Evolutionary conservation across 2,888 invertebrate species (phyloP), one percentile per base, ranked within the genome.

Genomic region (Rutpela maculata): DNA sequence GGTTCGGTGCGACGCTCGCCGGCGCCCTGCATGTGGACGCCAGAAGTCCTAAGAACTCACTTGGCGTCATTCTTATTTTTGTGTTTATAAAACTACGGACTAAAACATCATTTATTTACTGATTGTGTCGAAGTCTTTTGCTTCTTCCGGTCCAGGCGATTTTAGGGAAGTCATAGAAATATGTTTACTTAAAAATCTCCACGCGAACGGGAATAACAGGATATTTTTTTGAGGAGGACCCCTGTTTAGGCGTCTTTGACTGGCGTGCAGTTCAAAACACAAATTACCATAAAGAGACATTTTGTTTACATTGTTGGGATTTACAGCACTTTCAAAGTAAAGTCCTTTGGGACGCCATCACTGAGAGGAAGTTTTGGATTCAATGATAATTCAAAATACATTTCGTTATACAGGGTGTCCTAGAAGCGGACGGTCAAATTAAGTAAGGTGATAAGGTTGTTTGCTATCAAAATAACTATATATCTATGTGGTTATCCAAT

Each of bases 21-120:
- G 62, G 68, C 75, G 70, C 75, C 73, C 75, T 57, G 65, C 85
- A 65, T 82, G 83, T 82, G 85, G 84, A 84, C 87, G 85, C 86
- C 87, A 86, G 84, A 86, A 87, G 85, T 85, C 84, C 86, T 85
- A 86, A 86, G 86, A 86, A 86, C 84, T 77, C 66, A 62, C 73
- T 67, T 85, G 87, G 86, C 87, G 86, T 86, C 87, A 82, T 80
- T 77, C 75, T 80, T 84, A 84, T 83, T 82, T 84, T 83, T 77
- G 80, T 84, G 78, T 80, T 81, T 68, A 68, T 68, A 69, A 19
- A 75, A 69, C 75, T 69, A 59, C 67, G 59, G 59, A 38, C 67
- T 65, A 74, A 75, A 68, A 55, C 75, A 69, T 75, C 75, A 75
- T 73, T 70, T 73, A 73, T 73, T 73, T 73, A 73, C 73, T 65